phyloP scores from a whole-genome alignment of 1,140 invertebrate species.

The Aphaenogaster rudis region DNA sequence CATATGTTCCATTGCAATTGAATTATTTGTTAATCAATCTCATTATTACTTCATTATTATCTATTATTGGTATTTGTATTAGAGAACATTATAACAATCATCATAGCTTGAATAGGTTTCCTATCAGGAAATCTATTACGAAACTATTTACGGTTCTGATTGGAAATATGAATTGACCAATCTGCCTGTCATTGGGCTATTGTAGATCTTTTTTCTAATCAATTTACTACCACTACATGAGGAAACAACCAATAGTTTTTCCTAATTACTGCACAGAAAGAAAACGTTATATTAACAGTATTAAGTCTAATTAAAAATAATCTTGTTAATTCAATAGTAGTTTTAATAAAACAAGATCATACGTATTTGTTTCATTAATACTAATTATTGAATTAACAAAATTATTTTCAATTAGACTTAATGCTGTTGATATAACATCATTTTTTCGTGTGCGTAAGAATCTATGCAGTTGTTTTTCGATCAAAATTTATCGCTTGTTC shows the following conservation, averaged over 20 bases:
- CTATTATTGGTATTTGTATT: not conserved
- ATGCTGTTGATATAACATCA: too few species aligned
- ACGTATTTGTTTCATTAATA: too few species aligned
- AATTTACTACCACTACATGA: not conserved
- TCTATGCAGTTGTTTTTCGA: not conserved
- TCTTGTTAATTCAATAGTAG: too few species aligned
- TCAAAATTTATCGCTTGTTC: not conserved
- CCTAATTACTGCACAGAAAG: too few species aligned
- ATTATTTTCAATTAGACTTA: too few species aligned
- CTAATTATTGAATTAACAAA: too few species aligned
- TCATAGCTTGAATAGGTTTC: not conserved
- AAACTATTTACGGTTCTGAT: not conserved
- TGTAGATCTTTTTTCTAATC: not conserved
- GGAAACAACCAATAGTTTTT: not conserved
- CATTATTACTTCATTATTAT: slow-evolving; percentile 6
- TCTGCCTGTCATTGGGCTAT: not conserved
- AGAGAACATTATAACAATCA: not conserved
- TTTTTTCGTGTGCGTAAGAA: too few species aligned
- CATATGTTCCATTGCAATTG: not conserved
- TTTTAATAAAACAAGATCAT: too few species aligned
- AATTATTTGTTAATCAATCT: not conserved
- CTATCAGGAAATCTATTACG: not conserved
- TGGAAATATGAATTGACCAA: not conserved
- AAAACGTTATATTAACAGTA: too few species aligned
- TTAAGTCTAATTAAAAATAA: too few species aligned